Evolutionary conservation across 2,113 vertebrate species (phyloP).

Genomic region (Phalacrocorax pelagicus): DNA sequence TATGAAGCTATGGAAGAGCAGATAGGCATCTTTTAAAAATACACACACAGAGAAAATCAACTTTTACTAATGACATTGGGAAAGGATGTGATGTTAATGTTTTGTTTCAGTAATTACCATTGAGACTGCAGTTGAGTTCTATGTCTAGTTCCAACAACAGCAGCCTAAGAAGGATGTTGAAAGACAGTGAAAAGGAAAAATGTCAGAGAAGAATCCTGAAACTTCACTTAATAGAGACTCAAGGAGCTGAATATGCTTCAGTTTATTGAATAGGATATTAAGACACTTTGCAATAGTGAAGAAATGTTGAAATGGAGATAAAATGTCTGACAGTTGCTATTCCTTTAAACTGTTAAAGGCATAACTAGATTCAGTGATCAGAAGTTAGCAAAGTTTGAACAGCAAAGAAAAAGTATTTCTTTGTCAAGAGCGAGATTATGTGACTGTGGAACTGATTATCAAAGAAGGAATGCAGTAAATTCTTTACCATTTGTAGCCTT

Average conservation of each 20-base stretch:
- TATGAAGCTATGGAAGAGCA: background rate
- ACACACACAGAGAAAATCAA: fast-evolving
- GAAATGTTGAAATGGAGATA: background rate
- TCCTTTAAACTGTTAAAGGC: background rate
- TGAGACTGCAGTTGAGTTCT: background rate
- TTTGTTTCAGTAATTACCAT: background rate
- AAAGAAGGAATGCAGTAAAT: background rate
- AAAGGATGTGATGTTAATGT: background rate
- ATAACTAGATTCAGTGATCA: background rate
- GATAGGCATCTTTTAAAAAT: background rate
- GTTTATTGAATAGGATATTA: background rate
- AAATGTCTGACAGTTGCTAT: background rate
- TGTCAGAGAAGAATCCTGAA: no score
- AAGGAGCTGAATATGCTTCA: background rate
- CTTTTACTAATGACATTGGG: background rate
- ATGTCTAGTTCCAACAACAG: background rate
- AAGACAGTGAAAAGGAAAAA: background rate
- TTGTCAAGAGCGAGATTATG: background rate
- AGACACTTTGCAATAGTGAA: background rate
- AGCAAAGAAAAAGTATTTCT: background rate
- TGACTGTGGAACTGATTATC: background rate
- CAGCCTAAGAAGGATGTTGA: background rate
- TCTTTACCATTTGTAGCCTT: background rate
- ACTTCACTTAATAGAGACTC: no score
- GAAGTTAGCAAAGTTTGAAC: background rate